phyloP scores from a whole-genome alignment of 2,113 vertebrate species.

The Bombycilla garrulus region DNA sequence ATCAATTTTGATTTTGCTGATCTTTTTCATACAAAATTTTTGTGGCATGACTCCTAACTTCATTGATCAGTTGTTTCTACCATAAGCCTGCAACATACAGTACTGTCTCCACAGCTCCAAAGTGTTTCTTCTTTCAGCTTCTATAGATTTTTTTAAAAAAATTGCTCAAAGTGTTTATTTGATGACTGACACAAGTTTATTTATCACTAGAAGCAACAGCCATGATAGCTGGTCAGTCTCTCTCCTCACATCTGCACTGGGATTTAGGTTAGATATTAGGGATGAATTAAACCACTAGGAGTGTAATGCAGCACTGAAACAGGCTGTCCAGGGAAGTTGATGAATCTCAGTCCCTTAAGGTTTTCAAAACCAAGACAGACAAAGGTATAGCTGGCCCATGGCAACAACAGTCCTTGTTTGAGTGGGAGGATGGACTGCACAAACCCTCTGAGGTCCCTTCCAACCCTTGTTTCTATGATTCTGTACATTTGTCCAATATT shows the following conservation, averaged over 20 bases:
- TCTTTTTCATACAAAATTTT: not conserved
- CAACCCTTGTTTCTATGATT: not conserved
- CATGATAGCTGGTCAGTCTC: not conserved
- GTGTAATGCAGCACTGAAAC: not conserved
- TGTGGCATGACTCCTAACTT: not conserved
- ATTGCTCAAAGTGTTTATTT: not conserved
- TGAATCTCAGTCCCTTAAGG: not conserved
- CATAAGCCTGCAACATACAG: not conserved
- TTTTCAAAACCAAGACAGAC: not conserved
- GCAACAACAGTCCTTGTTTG: not conserved
- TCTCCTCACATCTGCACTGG: not conserved
- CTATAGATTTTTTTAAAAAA: accelerated
- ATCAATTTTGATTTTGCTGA: not conserved
- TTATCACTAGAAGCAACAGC: not conserved
- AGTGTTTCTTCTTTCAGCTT: not conserved
- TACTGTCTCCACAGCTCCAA: not conserved
- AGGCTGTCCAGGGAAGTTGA: not conserved
- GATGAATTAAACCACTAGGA: not conserved
- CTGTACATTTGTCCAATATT: not conserved
- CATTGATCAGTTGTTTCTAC: not conserved
- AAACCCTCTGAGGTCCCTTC: not conserved
- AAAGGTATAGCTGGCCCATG: not conserved
- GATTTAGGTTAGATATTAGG: not conserved
- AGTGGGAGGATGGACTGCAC: not conserved
- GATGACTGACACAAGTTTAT: not conserved